Base-by-base conservation (phyloP, 2,888 invertebrate species). In the Apamea sordens region DNA sequence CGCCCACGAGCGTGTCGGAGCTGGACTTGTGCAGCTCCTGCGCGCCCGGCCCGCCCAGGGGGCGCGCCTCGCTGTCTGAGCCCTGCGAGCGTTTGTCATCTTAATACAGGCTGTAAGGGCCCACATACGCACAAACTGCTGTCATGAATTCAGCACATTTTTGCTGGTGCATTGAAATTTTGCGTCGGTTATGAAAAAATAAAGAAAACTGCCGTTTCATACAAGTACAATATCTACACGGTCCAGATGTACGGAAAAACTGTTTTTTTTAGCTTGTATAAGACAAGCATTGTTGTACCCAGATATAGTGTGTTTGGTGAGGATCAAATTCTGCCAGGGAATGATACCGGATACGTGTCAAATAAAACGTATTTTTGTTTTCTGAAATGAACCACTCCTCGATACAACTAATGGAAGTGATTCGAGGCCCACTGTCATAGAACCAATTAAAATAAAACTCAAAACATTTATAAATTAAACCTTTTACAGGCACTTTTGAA, bases 11-110 rank as follows among this genome's bases (percentile, higher is more conserved):
- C 21, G 94, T 92, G 92, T 96, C 96, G 5, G 96, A 96, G 85
- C 95, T 96, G 44, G 95, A 95, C 73, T 95, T 95, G 92, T 95
- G 94, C 84, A 95, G 92, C 78, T 95, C 94, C 10, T 89, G 92
- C 71, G 90, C 72, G n/a, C 47, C 83, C 28, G 84, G 82, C 71
- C n/a, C n/a, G n/a, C n/a, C n/a, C n/a, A n/a, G 93, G 21, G 92
- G 89, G 61, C 93, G 93, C 72, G 83, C 88, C 75, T 89, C 92
- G 79, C 91, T 84, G 65, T 93, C 94, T 11, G 92, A 83, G 18
- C 90, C 85, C 94, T 94, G 91, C 59, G 36, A 11, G 21, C 61
- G n/a, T 11, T 3, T 36, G 2, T 10, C 32, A 18, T 36, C 11
- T 24, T 24, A 11, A 11, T 18, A 36, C 59, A 6, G 6, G 3